phyloP scores from a whole-genome alignment of 2,113 vertebrate species.

The Spea multiplicata region DNA sequence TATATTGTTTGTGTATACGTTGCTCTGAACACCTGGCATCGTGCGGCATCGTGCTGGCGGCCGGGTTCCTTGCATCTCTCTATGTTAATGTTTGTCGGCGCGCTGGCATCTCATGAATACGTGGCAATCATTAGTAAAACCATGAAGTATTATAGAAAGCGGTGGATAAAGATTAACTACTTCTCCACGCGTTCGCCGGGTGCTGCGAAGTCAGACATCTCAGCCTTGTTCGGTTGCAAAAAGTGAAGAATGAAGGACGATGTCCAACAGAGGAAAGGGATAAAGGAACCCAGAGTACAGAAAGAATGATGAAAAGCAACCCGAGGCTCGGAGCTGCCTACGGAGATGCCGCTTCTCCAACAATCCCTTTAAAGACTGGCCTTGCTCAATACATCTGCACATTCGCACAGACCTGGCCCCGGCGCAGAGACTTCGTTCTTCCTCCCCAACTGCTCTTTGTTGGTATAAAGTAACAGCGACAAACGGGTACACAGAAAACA shows the following conservation, averaged over 20 bases:
- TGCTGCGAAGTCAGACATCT: background rate
- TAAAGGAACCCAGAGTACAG: background rate
- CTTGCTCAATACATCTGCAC: background rate
- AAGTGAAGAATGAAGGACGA: background rate
- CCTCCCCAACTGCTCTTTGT: slow-evolving; percentile 2
- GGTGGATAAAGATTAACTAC: slow-evolving; percentile 1
- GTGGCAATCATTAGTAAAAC: slow-evolving; percentile 20
- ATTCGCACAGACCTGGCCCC: background rate
- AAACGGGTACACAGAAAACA: slow-evolving; percentile 6
- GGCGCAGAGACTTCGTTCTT: background rate
- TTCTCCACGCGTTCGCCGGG: background rate
- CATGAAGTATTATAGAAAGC: slow-evolving; percentile 12
- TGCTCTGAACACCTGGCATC: slow-evolving; percentile 13
- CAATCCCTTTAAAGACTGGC: slow-evolving; percentile 9
- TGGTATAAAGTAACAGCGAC: slow-evolving; percentile 2
- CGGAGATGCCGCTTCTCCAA: slow-evolving; percentile 4
- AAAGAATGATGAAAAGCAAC: slow-evolving; percentile 15
- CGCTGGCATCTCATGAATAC: slow-evolving; percentile 7
- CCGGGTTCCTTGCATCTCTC: background rate
- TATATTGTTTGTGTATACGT: background rate
- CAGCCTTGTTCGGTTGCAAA: background rate
- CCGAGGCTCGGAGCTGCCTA: background rate
- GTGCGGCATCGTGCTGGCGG: background rate
- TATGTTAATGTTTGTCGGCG: slow-evolving; percentile 2
- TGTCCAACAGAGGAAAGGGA: background rate